Evolutionary conservation across 1,140 invertebrate genomes (phyloP), one percentile per base, ranked within the genome.

Genomic region (Spodoptera litura): DNA sequence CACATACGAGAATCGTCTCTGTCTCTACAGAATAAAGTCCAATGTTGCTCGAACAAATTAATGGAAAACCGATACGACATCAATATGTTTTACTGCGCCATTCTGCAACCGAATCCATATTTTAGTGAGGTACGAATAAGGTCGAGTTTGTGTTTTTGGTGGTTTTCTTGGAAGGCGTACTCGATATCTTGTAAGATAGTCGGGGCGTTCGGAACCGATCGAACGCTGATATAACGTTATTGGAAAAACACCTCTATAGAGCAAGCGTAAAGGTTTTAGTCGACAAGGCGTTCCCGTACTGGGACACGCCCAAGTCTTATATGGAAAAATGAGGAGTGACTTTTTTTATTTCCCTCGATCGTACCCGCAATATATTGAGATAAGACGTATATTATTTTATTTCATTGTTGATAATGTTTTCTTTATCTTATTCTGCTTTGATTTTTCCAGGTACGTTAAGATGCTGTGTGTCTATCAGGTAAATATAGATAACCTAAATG

Each of bases 61-160:
- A 94, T 94, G 93, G 93, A 94, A 94, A 94, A 94, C 93, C 93
- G 88, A 94, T 94, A 94, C 83, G 87, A 85, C 92, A 93, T 94
- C 93, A 94, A 94, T 94, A 94, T 91, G 86, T 93, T 93, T 89
- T 85, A 91, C 89, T 79, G 71, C 77, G 55, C 31, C 51, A 27
- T 31, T 58, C 55, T 51, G 44, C 83, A 70, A 76, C 71, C 80
- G 58, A 91, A 79, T 84, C 64, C 80, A 62, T 61, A 56, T 81
- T 85, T 80, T 91, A 84, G 5, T 11, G 0, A 13, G 4, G 4
- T 35, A 78, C 55, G 3, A 35, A 78, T 92, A 93, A 83, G 83
- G 88, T 85, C 59, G 38, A 88, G 31, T 83, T 82, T 91, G n/a
- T 31, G 52, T 6, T 44, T 81, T 75, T 49, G 3, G 11, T 12